phyloP scores from a whole-genome alignment of 2,888 invertebrate genomes.

The Drosophila flavopinicola region DNA sequence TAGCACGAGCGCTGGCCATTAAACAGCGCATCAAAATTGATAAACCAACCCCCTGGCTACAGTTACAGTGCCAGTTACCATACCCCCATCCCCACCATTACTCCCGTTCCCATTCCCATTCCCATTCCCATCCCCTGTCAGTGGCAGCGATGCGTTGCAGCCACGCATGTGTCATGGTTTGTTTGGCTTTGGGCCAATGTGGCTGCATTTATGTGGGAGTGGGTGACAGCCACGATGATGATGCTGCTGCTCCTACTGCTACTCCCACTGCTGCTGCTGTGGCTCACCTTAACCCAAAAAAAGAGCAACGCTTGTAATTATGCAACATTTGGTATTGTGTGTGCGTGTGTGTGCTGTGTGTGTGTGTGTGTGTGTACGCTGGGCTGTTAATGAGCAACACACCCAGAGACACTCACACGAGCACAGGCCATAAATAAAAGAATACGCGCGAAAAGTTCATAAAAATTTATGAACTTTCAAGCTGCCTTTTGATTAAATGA shows the following conservation, averaged over 20 bases:
- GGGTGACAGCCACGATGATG: constrained; percentile 38
- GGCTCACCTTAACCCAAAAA: constrained; percentile 62
- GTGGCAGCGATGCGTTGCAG: constrained; percentile 45
- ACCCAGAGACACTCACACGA: constrained; percentile 6
- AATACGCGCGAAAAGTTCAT: constrained; percentile 56
- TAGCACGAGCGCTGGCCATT: constrained; percentile 62
- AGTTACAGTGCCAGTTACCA: neutral
- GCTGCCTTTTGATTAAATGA: constrained; percentile 58
- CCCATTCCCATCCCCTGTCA: neutral
- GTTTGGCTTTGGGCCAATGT: constrained; percentile 33
- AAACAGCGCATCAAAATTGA: constrained; percentile 71
- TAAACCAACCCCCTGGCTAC: constrained; percentile 43
- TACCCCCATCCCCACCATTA: constrained; percentile 1
- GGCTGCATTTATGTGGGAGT: constrained; percentile 56
- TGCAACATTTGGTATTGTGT: constrained; percentile 59
- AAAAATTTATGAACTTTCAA: constrained; percentile 65
- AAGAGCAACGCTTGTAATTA: constrained; percentile 53
- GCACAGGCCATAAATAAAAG: constrained; percentile 42
- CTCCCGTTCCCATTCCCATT: too few relatives aligned
- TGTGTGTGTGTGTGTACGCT: constrained; percentile 2
- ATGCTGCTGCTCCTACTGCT: constrained; percentile 15
- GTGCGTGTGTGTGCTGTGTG: too few relatives aligned
- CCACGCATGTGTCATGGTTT: constrained; percentile 51
- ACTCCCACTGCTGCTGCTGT: constrained; percentile 16
- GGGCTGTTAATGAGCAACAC: constrained; percentile 53